phyloP scores from a whole-genome alignment of 2,113 vertebrate species.

The Zosterops lateralis region DNA sequence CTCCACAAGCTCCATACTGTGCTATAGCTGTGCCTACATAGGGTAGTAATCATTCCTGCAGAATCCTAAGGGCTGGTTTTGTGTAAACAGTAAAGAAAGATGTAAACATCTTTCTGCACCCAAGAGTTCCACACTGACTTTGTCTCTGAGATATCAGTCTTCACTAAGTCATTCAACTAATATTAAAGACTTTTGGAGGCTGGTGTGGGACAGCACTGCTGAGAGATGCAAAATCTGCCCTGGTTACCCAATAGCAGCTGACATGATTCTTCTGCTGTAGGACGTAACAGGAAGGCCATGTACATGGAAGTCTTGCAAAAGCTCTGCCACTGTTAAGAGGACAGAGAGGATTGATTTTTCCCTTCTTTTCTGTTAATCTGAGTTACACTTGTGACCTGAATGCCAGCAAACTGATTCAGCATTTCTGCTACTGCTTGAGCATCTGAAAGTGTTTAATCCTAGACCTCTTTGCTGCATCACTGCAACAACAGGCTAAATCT shows the following conservation, averaged over 20 bases:
- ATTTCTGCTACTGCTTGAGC: neutral
- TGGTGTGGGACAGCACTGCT: neutral
- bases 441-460: neutral
- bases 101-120: neutral
- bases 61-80: neutral
- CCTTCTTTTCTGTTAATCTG: neutral
- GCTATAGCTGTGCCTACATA: neutral
- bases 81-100: neutral
- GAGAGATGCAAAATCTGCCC: neutral
- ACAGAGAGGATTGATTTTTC: neutral
- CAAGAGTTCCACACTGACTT: neutral
- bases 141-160: neutral
- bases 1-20: rapidly evolving
- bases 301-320: neutral
- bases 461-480: neutral
- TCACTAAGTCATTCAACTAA: neutral
- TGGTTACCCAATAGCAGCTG: neutral
- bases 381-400: neutral
- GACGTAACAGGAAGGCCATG: neutral
- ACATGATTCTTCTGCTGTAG: neutral
- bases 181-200: neutral
- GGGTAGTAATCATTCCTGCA: neutral
- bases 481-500: neutral
- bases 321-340: neutral
- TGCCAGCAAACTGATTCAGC: neutral